Evolutionary conservation across 1,140 invertebrate genomes (phyloP), one percentile per base, ranked within the genome.

Genomic region (Sminthurinus signatus): DNA sequence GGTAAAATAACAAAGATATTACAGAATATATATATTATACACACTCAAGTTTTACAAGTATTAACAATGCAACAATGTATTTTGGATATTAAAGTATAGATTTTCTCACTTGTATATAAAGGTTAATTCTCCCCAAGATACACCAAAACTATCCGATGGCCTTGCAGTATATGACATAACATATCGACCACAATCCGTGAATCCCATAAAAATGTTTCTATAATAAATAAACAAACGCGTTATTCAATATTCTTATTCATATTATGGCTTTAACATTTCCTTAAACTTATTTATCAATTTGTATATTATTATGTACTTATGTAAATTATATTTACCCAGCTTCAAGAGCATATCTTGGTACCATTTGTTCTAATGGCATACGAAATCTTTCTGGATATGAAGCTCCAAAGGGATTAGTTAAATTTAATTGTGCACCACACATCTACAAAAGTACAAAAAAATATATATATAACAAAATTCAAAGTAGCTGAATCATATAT

Each of bases 101-200:
- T n/a, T n/a, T n/a, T n/a, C n/a, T n/a, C n/a, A n/a, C n/a, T n/a
- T n/a, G n/a, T n/a, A n/a, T n/a, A 61, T 54, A 61, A 62, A 64
- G 21, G 61, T 55, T 43, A 57, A 50, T 8, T 66, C 61, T 8
- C 36, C 57, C 57, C 54, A 58, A 3, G 57, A 60, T 29, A 42
- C 56, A 19, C 44, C 46, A 29, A 62, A 58, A 27, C 29, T 72
- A 46, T 70, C 60, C 65, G 61, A 56, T 3, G 67, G 59, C 61
- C 73, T 42, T 67, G 59, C 28, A 56, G 87, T 88, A 75, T 94
- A 95, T 58, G 91, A 93, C 57, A 96, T 76, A 60, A 96, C 81
- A 81, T 90, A 95, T 76, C 92, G 88, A 10, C 92, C 92, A 79
- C 91, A 94, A 73, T 91, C 86, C 27, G 90, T 92, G 71, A 95